These are phyloP conservation scores for Mimas tiliae DNA, from an alignment of 2,888 invertebrate genomes.

Conservation along the genomic window DNA sequence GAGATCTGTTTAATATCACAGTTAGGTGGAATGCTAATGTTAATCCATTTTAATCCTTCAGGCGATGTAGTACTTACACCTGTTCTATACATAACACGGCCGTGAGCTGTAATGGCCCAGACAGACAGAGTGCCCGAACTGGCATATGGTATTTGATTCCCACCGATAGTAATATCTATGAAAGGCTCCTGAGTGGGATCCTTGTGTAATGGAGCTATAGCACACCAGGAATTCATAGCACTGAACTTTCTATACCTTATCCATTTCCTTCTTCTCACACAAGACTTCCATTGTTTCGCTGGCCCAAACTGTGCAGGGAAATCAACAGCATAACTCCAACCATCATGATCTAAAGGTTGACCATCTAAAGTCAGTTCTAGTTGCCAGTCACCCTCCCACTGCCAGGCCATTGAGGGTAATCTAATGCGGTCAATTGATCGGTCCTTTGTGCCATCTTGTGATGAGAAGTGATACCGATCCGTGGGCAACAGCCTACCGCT, in stretches of 20 bases:
- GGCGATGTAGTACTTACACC: constrained; percentile 92
- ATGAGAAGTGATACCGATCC: constrained; percentile 94
- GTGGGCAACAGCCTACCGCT: constrained; percentile 93
- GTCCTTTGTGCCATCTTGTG: constrained; percentile 91
- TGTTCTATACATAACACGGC: constrained; percentile 94
- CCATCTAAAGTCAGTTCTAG: constrained; percentile 93
- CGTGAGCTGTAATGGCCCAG: constrained; percentile 97
- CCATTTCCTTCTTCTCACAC: constrained; percentile 95
- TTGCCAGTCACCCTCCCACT: constrained; percentile 98
- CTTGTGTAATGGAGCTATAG: constrained; percentile 94
- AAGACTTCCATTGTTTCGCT: constrained; percentile 94
- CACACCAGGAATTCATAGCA: constrained; percentile 96
- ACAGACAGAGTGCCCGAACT: constrained; percentile 91
- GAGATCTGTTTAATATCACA: constrained; percentile 94
- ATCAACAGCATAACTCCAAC: constrained; percentile 97
- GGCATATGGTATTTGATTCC: constrained; percentile 91
- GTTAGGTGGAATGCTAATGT: constrained; percentile 90
- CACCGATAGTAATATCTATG: constrained; percentile 95
- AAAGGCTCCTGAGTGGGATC: constrained; percentile 97
- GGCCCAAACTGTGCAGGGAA: constrained; percentile 93
- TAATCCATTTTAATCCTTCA: constrained; percentile 94
- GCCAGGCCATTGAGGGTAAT: constrained; percentile 97
- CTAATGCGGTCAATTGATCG: constrained; percentile 92
- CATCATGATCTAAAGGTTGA: constrained; percentile 94
- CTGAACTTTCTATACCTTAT: constrained; percentile 93